Base-by-base conservation (phyloP, 2,888 invertebrate species). In the Pseudococcus jackbeardsleyi region DNA sequence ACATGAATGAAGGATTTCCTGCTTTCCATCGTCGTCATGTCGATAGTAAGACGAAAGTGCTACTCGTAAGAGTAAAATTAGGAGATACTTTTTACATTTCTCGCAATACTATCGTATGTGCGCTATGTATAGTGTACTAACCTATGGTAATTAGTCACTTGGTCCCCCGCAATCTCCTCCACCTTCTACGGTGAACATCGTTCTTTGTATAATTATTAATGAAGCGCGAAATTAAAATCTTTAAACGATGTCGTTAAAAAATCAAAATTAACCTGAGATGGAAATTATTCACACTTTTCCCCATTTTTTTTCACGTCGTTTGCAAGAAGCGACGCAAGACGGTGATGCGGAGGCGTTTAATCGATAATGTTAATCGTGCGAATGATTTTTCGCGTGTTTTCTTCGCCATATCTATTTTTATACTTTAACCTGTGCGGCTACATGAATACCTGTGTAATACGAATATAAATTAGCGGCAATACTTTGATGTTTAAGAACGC, bases 171-270 rank as follows among this genome's bases (percentile, higher is more conserved):
- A 33, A 33, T 33, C 54, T 54, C 54, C 17, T 4, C 17, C 54
- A 5, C 59, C 19, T 19, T 9, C 59, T 59, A 59, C 59, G 26
- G 7, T 59, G 7, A 19, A 19, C 19, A 59, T 59, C 59, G 54
- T 59, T 59, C 33, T 33, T 33, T 33, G 26, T 72, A 12, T 72
- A 72, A 72, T 39, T 33, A 72, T 33, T 72, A 72, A 72, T 39
- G 72, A 72, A 72, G 72, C 72, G 72, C 26, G 72, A 72, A 72
- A 72, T 72, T 72, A 72, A 72, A 72, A 72, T 72, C 72, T 72
- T 33, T n/a, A 5, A 72, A 72, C 72, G 12, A 26, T 15, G 68
- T 59, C 59, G 39, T 33, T 26, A 72, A 12, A 72, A 72, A 33
- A 33, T 39, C 72, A 72, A 59, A 12, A 39, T 33, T 33, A 33